Evolutionary conservation across 2,113 vertebrate species (phyloP), one percentile per base, ranked within the genome.

Genomic region (Hymenochirus boettgeri): DNA sequence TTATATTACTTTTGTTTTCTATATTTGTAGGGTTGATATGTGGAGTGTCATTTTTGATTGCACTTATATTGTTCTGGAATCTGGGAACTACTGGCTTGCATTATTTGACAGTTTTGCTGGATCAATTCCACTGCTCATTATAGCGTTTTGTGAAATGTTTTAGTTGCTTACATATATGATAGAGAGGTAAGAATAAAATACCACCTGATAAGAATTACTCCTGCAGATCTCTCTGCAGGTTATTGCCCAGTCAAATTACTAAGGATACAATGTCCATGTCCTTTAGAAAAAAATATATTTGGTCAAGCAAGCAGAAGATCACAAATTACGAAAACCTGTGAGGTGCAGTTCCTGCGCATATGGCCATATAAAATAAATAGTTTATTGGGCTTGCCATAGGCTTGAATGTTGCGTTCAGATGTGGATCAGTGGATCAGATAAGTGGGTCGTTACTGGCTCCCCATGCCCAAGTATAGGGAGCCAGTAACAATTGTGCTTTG

Each of bases 31-130:
- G 86, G 62, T 35, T 90, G 2, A 71, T 87, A 31, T 97, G 92
- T 69, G 0, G 82, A 13, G 58, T 72, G 1, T 91, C 65, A 17
- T 96, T 87, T 48, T 48, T 93, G 27, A n/a, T 92, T 7, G 88
- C 86, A 2, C 83, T 93, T 26, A 77, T 96, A 72, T 97, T 79
- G 80, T 91, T 0, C 87, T 93, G 77, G 71, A 76, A 0, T 96
- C 96, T 1, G 95, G 94, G 18, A 82, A 94, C 73, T 98, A 97
- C 70, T 98, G 94, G 95, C 81, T 97, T 9, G 81, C 85, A 13
- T 79, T 99, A 2, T 89, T 99, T 64, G 93, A 99, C 37, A 57
- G 52, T 17, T 98, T 92, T 51, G 91, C 92, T 4, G 94, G 91
- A 62, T 98, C 96, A 15, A 87, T 97, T 57, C 94, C 96, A 0